These are phyloP conservation scores for Orchesellides sinensis DNA, from an alignment of 2,888 invertebrate genomes.

Conservation along the genomic window DNA sequence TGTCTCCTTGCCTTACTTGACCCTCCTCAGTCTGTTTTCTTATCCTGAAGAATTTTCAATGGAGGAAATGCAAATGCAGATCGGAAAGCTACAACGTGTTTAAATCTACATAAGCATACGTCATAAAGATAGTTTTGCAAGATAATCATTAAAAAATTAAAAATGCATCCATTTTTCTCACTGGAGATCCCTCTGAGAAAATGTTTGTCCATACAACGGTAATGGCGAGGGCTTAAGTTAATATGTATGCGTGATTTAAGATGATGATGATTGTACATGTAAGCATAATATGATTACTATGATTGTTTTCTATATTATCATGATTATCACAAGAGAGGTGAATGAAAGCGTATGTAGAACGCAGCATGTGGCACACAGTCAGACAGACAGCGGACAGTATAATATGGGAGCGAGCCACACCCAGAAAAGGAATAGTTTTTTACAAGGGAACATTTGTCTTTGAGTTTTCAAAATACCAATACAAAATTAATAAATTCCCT, in stretches of 20 bases:
- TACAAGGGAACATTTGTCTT: no score
- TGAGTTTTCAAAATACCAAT: no score
- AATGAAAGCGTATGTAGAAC: slow-evolving; percentile 24
- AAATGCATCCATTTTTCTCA: not conserved
- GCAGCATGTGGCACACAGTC: slow-evolving; percentile 9
- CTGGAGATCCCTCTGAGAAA: not conserved
- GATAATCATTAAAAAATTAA: not conserved
- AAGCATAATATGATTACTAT: slow-evolving; percentile 7
- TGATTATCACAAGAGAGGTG: slow-evolving; percentile 1
- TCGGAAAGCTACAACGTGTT: no score
- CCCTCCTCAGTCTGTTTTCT: no score
- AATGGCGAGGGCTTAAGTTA: slow-evolving; percentile 11
- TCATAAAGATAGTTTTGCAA: not conserved
- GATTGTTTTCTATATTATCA: not conserved
- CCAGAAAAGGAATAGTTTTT: no score
- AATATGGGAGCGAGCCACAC: no score
- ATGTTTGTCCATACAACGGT: not conserved
- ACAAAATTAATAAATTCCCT: no score
- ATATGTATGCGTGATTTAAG: slow-evolving; percentile 3
- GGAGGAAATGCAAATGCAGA: no score
- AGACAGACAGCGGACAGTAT: not conserved
- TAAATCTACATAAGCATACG: no score
- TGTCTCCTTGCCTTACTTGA: no score
- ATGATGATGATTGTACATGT: slow-evolving; percentile 8
- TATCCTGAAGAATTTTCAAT: no score